A percentile compares a stretch with the other conserved stretches of the same genome.
Evolutionary conservation across 2,888 invertebrate species (phyloP).

Genomic region (Dorcus parallelipipedus): DNA sequence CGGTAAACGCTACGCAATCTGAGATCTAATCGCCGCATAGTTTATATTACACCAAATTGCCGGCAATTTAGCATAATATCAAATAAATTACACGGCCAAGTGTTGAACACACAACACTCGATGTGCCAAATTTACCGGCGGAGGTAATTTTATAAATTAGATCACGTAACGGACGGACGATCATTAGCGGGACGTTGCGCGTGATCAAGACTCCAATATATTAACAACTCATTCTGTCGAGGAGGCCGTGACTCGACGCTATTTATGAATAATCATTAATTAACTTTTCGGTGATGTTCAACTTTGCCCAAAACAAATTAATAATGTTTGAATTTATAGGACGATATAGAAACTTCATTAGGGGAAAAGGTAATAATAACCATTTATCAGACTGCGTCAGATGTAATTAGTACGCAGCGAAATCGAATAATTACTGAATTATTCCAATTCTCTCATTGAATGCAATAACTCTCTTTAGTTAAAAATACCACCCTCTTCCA

Average conservation of each 20-base stretch:
- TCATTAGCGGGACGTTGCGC: conserved; percentile 25
- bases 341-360: too few species aligned
- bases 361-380: too few species aligned
- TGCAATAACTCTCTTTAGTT: too few species aligned
- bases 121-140: conserved; percentile 20
- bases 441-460: too few species aligned
- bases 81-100: conserved; percentile 12
- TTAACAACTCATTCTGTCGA: conserved; percentile 19
- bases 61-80: conserved; percentile 11
- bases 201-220: conserved; percentile 14
- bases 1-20: conserved; percentile 23
- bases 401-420: too few species aligned
- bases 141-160: conserved; percentile 27
- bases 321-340: too few species aligned
- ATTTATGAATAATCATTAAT: conserved; percentile 20
- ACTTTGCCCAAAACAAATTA: too few species aligned
- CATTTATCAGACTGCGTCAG: too few species aligned
- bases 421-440: too few species aligned
- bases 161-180: conserved; percentile 26
- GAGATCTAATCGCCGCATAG: conserved; percentile 12
- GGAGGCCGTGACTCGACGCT: conserved; percentile 10
- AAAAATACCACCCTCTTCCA: too few species aligned
- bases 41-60: conserved; percentile 17
- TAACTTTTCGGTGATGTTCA: conserved; percentile 6
- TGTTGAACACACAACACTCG: conserved; percentile 12